These are phyloP conservation scores for Anoplius nigerrimus DNA, from an alignment of 2,888 invertebrate species.

Conservation along the genomic window DNA sequence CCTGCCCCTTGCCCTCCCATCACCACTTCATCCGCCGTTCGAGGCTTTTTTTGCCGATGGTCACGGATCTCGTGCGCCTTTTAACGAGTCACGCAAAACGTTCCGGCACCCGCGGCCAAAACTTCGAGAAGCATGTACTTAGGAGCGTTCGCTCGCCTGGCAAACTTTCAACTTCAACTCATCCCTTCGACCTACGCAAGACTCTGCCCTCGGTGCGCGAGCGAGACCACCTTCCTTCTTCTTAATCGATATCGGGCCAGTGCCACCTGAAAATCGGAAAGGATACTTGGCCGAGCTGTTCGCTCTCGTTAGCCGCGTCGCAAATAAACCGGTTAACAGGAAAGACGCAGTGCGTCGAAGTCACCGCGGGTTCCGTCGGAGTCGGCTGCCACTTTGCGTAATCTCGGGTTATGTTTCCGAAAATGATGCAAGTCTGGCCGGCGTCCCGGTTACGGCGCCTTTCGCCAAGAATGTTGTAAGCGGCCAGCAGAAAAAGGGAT, in stretches of 20 bases:
- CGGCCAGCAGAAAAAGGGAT: neutral
- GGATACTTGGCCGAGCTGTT: too few relatives aligned
- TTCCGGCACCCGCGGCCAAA: constrained; percentile 4
- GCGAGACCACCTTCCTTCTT: too few relatives aligned
- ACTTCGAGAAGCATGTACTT: constrained; percentile 32
- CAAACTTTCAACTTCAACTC: constrained; percentile 26
- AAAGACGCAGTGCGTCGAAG: too few relatives aligned
- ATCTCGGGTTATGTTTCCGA: neutral
- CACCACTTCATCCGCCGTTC: too few relatives aligned
- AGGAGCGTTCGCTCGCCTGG: constrained; percentile 27
- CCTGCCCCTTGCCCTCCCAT: neutral
- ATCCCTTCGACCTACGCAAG: too few relatives aligned
- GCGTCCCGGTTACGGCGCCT: constrained; percentile 7
- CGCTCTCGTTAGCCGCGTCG: too few relatives aligned
- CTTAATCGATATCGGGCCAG: too few relatives aligned
- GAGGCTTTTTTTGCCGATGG: neutral
- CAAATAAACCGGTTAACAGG: too few relatives aligned
- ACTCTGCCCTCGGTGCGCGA: too few relatives aligned
- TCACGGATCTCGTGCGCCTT: constrained; percentile 34
- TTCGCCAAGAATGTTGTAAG: constrained; percentile 30
- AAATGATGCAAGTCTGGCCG: constrained; percentile 5
- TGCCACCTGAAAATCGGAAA: too few relatives aligned
- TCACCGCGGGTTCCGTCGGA: too few relatives aligned
- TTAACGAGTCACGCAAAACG: constrained; percentile 46
- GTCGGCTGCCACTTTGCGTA: constrained; percentile 1